Base-by-base conservation (phyloP, 2,113 vertebrate genomes). In the Bos javanicus region DNA sequence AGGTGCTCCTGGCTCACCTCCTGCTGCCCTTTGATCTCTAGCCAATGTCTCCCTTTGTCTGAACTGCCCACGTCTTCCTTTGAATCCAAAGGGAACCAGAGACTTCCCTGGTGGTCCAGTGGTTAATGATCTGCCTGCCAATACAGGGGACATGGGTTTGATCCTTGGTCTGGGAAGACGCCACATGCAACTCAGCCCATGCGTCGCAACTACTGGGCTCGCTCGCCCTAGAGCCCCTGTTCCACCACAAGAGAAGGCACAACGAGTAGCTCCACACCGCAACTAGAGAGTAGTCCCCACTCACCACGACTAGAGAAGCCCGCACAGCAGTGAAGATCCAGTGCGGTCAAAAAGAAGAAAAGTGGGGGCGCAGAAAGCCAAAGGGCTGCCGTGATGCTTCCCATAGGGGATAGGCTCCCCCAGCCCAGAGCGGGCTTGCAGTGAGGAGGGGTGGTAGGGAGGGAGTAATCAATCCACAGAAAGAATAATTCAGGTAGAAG, bases 21-120 rank as follows among this genome's bases (percentile, higher is more conserved):
- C 43, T 52, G 60, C 56, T 80, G 33, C 60, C 14, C 81, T 92
- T 95, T 43, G n/a, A 30, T 57, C 91, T 96, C 62, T 25, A 28
- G 14, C 25, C 19, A 15, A 19, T 13, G 36, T 13, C 54, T 94
- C 52, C 26, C 16, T 87, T 82, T 81, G 90, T 90, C 50, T 30
- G 39, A 81, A 26, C 30, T 76, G 71, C 71, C 71, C 12, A 4
- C 1, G 12, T 76, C 36, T 78, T 46, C 39, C 39, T 78, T 28
- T 46, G 39, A 78, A 28, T 15, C 39, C 71, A 64, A 84, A 94
- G 54, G 59, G 39, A 83, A 60, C 19, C 52, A 46, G 64, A 26
- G 71, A 76, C 39, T 76, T 76, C 12, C 39, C 39, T 25, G 39
- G 23, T 39, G 67, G n/a, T 23, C 10, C n/a, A 36, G 19, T 12